Base-by-base conservation (phyloP, 2,888 invertebrate genomes). In the Drosophila percnosoma region DNA sequence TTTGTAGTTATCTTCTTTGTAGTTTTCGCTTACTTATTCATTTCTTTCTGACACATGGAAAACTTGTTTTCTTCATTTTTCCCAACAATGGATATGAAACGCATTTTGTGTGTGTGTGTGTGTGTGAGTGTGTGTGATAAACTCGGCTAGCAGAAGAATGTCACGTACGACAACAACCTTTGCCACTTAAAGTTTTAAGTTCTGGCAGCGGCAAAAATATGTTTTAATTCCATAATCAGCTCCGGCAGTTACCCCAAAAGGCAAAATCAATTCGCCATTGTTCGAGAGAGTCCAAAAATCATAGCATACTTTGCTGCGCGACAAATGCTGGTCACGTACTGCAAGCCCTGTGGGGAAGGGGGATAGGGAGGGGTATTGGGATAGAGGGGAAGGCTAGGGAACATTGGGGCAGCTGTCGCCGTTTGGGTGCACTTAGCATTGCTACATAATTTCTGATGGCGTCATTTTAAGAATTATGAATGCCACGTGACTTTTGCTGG, bases 381-480 rank as follows among this genome's bases (percentile, higher is more conserved):
- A 18, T 3, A 27, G 3, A 21, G 55, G 29, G 21, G 3, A 27
- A 54, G 59, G 57, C 40, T 54, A 45, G 42, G 42, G 38, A 7
- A 48, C 33, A 58, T 33, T 61, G 52, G 63, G 72, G 72, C 78
- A 78, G 78, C 78, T 78, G 78, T 59, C 72, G 61, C 59, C 81
- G 79, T 80, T 82, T 80, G 84, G 83, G 84, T 82, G 78, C 86
- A 81, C 87, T 89, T 83, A 80, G 74, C 82, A 84, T 79, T 78
- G 84, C 87, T 78, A 77, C 84, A 83, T 83, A 76, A 88, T 85
- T 87, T 85, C 73, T 80, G 84, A 83, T 85, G 87, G 91, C 91
- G 89, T 86, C 91, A 83, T 90, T 90, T 87, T 87, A 91, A 91
- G 91, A 91, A 91, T 91, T 91, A 91, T 91, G 91, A 91, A 91